Base-by-base conservation (phyloP, 23 tunicate species). In the Trididemnum clinides region DNA sequence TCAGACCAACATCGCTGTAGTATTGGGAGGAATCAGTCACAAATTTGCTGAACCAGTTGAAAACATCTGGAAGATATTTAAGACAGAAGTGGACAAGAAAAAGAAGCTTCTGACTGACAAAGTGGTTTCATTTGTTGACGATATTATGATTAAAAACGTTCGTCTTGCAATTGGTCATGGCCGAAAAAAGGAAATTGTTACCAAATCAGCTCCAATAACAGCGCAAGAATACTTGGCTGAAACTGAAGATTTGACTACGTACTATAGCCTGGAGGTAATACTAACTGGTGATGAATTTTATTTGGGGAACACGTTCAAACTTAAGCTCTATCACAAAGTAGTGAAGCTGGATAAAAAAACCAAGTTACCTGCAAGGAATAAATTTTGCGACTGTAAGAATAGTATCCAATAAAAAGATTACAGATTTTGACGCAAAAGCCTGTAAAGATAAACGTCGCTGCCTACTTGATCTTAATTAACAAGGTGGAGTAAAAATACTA, bases 231-330 rank as follows among this genome's bases (percentile, higher is more conserved):
- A 82, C 28, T 49, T 91, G 34, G 50, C 38, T 25, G 96, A 64
- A 15, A 91, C 90, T 1, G 84, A 39, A 18, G 90, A 81, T 23
- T 23, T 91, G 28, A 76, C 82, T 38, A 18, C 39, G 34, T 51
- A 86, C 66, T 86, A 39, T 38, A 25, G 22, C 66, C 3, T 3
- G 22, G 25, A 59, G 66, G 66, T 59, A 59, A 44, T 44, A n/a
- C n/a, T n/a, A n/a, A n/a, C n/a, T n/a, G n/a, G n/a, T n/a, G n/a
- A n/a, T n/a, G n/a, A n/a, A n/a, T n/a, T n/a, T n/a, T n/a, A n/a
- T n/a, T n/a, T n/a, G n/a, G n/a, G n/a, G n/a, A n/a, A n/a, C n/a
- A n/a, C n/a, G n/a, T n/a, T n/a, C n/a, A n/a, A n/a, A n/a, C n/a
- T n/a, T n/a, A n/a, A n/a, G n/a, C n/a, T n/a, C n/a, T n/a, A n/a